These are phyloP conservation scores for Psococerastis gibbosa DNA, from an alignment of 2,888 invertebrate genomes.

Conservation along the genomic window DNA sequence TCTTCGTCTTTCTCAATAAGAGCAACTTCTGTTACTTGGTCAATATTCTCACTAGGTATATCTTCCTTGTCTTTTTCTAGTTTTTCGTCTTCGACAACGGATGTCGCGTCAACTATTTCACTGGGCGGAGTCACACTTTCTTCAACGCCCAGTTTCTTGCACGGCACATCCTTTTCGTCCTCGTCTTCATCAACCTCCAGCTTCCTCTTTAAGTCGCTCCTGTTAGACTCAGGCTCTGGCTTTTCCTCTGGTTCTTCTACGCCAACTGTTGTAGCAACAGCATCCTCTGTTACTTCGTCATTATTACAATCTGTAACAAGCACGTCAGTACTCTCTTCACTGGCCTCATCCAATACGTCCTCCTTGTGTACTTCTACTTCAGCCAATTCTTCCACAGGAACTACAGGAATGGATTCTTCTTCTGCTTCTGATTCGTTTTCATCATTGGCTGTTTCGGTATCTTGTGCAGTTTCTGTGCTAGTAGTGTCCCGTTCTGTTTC, in stretches of 20 bases:
- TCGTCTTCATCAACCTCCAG: conserved; percentile 19
- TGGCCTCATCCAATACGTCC: neutral
- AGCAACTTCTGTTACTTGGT: too few relatives aligned
- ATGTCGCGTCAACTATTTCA: too few relatives aligned
- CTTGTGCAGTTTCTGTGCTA: too few relatives aligned
- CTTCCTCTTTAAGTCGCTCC: conserved; percentile 17
- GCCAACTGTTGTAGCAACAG: conserved; percentile 21
- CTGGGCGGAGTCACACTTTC: too few relatives aligned
- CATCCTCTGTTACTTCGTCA: conserved; percentile 17
- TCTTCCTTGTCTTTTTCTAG: too few relatives aligned
- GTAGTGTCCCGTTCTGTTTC: too few relatives aligned
- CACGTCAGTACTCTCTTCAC: too few relatives aligned
- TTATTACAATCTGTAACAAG: conserved; percentile 18
- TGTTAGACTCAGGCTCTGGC: conserved; percentile 17
- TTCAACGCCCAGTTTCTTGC: conserved; percentile 9
- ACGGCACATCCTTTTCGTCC: conserved; percentile 15
- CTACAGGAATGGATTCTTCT: conserved; percentile 26
- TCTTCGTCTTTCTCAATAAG: conserved; percentile 1
- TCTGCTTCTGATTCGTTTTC: too few relatives aligned
- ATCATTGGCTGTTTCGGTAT: too few relatives aligned
- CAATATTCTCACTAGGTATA: too few relatives aligned
- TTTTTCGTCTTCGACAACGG: too few relatives aligned
- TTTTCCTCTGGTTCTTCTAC: conserved; percentile 15
- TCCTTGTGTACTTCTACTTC: too few relatives aligned
- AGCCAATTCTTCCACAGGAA: conserved; percentile 15